Evolutionary conservation across 2,888 invertebrate species (phyloP), one percentile per base, ranked within the genome.

Genomic region (Acronicta psi): DNA sequence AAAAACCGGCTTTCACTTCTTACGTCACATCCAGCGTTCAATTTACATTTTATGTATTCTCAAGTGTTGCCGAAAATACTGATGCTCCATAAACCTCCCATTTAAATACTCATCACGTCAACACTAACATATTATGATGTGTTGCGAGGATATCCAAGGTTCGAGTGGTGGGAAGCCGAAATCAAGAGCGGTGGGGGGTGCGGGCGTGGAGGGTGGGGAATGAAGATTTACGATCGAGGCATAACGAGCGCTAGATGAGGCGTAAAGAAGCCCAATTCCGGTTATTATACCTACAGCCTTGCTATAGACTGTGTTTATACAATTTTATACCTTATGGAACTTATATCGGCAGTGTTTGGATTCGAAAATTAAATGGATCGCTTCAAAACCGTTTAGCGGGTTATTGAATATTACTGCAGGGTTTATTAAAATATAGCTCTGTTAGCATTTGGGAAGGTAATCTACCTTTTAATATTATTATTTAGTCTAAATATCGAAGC

Each of bases 171-270:
- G 79, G 82, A 73, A 79, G 76, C 82, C 80, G 81, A 86, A 87
- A 86, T 84, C 84, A 84, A 83, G 86, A 82, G 84, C 77, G 77
- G 75, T 57, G 37, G 73, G 69, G 58, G 64, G 14, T 46, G 40
- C 44, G 31, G 60, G 66, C 56, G 64, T 67, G 76, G 77, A 78
- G 77, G 69, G 72, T 80, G 85, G 84, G 73, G 90, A 89, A 91
- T 90, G 92, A 93, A 93, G 93, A 94, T 94, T 94, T 94, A 94
- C 91, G 94, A 93, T 82, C 88, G 84, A 77, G 84, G 89, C 89
- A 89, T 94, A 94, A 94, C 94, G 94, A 94, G 93, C 86, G 89
- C 87, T 92, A 93, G 93, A 93, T 93, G 93, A 93, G 93, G 93
- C 93, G 92, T 93, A 90, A 93, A 93, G 91, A 89, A 91, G 89